Conservation (phyloP, 1,140 invertebrate species). For the Bombus affinis region DNA sequence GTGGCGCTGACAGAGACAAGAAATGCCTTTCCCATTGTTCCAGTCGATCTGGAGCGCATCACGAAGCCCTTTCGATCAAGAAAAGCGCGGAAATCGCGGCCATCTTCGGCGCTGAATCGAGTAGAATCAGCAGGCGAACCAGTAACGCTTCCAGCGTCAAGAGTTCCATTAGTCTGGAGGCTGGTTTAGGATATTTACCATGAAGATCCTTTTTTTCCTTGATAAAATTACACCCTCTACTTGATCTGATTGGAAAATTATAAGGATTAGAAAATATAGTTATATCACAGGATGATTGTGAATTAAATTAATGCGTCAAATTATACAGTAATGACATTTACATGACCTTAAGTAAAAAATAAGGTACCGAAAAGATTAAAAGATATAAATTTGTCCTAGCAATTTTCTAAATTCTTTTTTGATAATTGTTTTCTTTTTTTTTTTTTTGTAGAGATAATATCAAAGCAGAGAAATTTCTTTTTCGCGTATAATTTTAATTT, state of each 20-base stretch:
- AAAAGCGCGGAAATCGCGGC: conserved; percentile 94
- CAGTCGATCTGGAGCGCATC: conserved; percentile 76
- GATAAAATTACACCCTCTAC: not conserved
- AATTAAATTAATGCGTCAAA: no score
- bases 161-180: conserved; percentile 79
- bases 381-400: no score
- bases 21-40: conserved; percentile 70
- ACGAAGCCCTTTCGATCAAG: conserved; percentile 91
- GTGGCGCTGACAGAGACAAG: conserved; percentile 80
- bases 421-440: no score
- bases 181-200: conserved; percentile 80
- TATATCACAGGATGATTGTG: not conserved
- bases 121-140: conserved; percentile 70
- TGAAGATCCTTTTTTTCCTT: conserved; percentile 47
- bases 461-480: no score
- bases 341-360: no score
- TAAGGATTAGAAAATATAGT: no score
- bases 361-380: no score
- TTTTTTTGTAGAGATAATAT: no score
- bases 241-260: not conserved
- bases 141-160: conserved; percentile 77
- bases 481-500: no score
- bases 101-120: conserved; percentile 84
- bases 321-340: no score
- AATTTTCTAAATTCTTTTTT: no score